Evolutionary conservation across 30 jellyfish, hydroid and myxozoan genomes (phyloP).

Genomic region (Aurelia coerulea): DNA sequence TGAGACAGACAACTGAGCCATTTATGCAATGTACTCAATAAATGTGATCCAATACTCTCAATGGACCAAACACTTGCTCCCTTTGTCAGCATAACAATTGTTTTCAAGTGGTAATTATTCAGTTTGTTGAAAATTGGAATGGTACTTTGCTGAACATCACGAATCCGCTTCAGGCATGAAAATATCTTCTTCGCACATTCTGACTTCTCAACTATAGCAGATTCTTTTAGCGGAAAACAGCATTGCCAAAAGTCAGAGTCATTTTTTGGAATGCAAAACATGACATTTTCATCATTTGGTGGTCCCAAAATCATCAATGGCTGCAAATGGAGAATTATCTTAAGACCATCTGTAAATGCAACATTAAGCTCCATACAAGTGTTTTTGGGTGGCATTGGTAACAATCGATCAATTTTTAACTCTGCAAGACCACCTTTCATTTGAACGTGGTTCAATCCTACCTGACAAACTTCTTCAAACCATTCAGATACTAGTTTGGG

Average conservation of each 20-base stretch:
- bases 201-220: slow-evolving; percentile 8
- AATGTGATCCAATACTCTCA: slow-evolving; percentile 1
- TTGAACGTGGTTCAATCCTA: too few relatives aligned
- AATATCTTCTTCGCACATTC: slow-evolving; percentile 57
- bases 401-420: too few relatives aligned
- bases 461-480: too few relatives aligned
- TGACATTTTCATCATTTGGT: too few relatives aligned
- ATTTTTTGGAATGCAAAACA: neutral
- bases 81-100: slow-evolving; percentile 36
- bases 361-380: too few relatives aligned
- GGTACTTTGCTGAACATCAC: slow-evolving; percentile 38
- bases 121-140: neutral
- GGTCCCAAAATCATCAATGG: too few relatives aligned
- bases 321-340: too few relatives aligned
- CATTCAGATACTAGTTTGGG: too few relatives aligned
- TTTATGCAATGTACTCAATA: slow-evolving; percentile 3
- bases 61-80: slow-evolving; percentile 16
- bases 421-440: too few relatives aligned
- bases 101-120: slow-evolving; percentile 36
- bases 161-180: slow-evolving; percentile 34
- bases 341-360: too few relatives aligned
- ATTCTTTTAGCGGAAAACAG: slow-evolving; percentile 31
- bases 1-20: slow-evolving; percentile 2
- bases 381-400: too few relatives aligned
- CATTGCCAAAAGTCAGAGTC: slow-evolving; percentile 33